A percentile compares a stretch with the other conserved stretches of the same genome.
phyloP scores from a whole-genome alignment of 2,797 vertebrate species.

The Lagorchestes hirsutus region DNA sequence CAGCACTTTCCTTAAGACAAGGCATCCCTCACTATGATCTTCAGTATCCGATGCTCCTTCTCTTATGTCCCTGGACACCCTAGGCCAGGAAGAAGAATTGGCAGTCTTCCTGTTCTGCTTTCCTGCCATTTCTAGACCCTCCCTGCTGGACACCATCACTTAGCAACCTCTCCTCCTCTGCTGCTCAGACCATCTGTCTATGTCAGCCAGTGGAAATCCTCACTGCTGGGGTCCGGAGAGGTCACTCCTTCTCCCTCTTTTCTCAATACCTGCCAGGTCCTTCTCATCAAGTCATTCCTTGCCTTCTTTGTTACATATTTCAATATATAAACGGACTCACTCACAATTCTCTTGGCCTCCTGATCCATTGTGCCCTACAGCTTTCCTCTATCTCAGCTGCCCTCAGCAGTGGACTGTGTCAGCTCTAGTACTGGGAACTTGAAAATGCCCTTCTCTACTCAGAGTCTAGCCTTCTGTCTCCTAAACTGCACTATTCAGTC shows the following conservation, averaged over 20 bases:
- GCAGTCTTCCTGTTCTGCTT: not conserved
- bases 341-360: not conserved
- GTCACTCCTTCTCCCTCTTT: not conserved
- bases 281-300: not conserved
- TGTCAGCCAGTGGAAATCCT: not conserved
- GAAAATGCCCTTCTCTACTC: not conserved
- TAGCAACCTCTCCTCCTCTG: not conserved
- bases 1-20: not conserved
- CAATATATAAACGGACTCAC: not conserved
- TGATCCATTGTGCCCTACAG: not conserved
- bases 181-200: not conserved
- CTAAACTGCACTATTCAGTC: not conserved
- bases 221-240: not conserved
- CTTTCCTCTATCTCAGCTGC: not conserved
- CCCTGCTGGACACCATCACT: not conserved
- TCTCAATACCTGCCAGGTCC: not conserved
- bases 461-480: too few relatives aligned
- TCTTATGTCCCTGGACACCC: not conserved
- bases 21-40: not conserved
- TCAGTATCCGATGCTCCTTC: not conserved
- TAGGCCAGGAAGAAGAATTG: not conserved
- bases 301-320: not conserved
- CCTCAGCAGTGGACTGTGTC: not conserved
- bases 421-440: not conserved
- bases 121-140: not conserved